phyloP scores from a whole-genome alignment of 2,888 invertebrate genomes.

The Neoaliturus tenellus region DNA sequence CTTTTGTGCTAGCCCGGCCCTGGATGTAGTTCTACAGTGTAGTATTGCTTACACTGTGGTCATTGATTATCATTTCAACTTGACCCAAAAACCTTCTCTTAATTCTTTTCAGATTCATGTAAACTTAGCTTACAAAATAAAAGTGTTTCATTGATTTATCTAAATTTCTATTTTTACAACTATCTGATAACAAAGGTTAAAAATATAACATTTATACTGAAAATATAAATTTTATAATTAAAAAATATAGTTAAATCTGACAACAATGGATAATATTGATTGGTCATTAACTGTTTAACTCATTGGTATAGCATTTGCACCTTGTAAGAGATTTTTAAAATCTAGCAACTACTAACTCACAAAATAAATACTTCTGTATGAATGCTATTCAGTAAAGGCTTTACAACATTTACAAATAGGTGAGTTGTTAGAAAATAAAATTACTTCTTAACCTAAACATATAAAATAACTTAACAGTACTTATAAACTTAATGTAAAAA shows the following conservation, averaged over 20 bases:
- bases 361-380: background rate
- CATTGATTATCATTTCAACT: no score
- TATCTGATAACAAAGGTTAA: background rate
- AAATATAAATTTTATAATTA: slow-evolving; percentile 45
- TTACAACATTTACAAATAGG: background rate
- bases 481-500: slow-evolving; percentile 4
- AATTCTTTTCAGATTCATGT: no score
- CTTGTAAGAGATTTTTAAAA: background rate
- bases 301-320: slow-evolving; percentile 49
- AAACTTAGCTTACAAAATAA: no score
- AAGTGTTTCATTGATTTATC: no score
- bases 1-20: no score
- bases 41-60: no score
- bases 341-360: background rate
- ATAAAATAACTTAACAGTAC: slow-evolving; percentile 25
- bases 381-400: background rate
- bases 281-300: background rate
- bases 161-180: no score
- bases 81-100: no score
- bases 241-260: slow-evolving; percentile 23
- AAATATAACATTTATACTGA: slow-evolving; percentile 39
- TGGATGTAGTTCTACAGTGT: no score
- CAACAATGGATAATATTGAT: slow-evolving; percentile 37
- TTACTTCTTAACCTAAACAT: background rate
- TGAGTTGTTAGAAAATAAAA: slow-evolving; percentile 28